These are phyloP conservation scores for Drosophila bipectinata DNA, from an alignment of 1,140 invertebrate species.

Conservation along the genomic window DNA sequence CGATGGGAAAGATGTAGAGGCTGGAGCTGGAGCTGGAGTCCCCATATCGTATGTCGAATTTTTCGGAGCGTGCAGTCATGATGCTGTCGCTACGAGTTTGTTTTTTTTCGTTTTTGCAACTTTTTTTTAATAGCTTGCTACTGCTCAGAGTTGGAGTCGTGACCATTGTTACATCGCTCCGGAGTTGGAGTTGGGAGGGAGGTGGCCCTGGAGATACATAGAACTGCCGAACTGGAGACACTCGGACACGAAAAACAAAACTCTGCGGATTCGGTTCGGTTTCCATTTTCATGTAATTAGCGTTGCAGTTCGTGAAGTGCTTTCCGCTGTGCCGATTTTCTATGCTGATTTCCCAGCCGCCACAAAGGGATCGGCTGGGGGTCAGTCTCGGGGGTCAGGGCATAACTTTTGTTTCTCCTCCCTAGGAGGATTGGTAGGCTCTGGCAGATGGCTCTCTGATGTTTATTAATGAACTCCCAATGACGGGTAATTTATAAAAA, in stretches of 20 bases:
- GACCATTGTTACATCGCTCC: conserved; percentile 67
- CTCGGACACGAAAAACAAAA: conserved; percentile 31
- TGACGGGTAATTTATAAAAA: conserved; percentile 40
- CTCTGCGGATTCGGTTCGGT: conserved; percentile 35
- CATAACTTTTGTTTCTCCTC: conserved; percentile 18
- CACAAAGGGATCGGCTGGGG: neutral
- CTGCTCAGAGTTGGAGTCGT: conserved; percentile 62
- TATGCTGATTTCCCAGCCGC: conserved; percentile 41
- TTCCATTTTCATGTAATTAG: conserved; percentile 77
- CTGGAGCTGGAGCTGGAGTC: conserved; percentile 10
- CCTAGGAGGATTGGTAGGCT: conserved; percentile 6
- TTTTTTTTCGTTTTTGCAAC: conserved; percentile 42
- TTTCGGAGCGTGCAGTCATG: conserved; percentile 79
- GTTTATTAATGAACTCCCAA: conserved; percentile 18
- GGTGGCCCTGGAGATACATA: conserved; percentile 3
- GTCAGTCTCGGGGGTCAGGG: conserved; percentile 11
- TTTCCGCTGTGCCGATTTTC: conserved; percentile 55
- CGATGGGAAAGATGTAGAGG: conserved; percentile 9
- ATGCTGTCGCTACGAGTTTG: conserved; percentile 59
- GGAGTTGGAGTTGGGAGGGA: neutral
- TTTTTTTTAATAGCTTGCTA: conserved; percentile 61
- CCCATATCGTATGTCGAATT: conserved; percentile 79
- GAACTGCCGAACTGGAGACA: conserved; percentile 40
- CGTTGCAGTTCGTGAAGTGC: conserved; percentile 76
- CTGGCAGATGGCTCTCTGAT: conserved; percentile 10